phyloP scores from a whole-genome alignment of 2,797 vertebrate species.

The Sebastes jordani region DNA sequence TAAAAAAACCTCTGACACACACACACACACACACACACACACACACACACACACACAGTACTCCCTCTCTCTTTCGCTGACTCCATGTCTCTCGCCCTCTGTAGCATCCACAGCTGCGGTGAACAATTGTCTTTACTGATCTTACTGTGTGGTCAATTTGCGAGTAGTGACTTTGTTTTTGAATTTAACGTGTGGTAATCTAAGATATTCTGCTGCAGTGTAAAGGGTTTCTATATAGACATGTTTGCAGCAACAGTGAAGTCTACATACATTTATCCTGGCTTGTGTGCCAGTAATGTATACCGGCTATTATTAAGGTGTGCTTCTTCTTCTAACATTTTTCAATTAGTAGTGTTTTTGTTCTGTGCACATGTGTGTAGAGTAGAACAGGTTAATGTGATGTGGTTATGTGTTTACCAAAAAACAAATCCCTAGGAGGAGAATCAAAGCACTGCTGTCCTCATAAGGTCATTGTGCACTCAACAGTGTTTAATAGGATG shows the following conservation, averaged over 20 bases:
- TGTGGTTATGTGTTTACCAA: slow-evolving; percentile 55
- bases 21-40: neutral
- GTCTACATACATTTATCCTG: neutral
- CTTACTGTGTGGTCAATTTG: neutral
- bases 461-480: slow-evolving; percentile 72
- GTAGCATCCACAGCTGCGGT: slow-evolving; percentile 11
- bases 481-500: slow-evolving; percentile 79
- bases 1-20: slow-evolving; percentile 43
- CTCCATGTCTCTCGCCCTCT: neutral
- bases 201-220: neutral
- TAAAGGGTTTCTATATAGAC: neutral
- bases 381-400: slow-evolving; percentile 33
- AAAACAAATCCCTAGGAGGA: slow-evolving; percentile 54
- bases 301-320: neutral
- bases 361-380: neutral
- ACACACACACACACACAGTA: neutral
- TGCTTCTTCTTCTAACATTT: neutral
- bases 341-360: neutral
- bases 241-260: neutral
- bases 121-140: slow-evolving; percentile 3
- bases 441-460: slow-evolving; percentile 69
- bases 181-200: neutral
- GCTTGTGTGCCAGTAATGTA: neutral
- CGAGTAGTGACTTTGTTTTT: neutral
- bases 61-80: neutral